Evolutionary conservation across 2,888 invertebrate species (phyloP).

Genomic region (Silvanus unidentatus): DNA sequence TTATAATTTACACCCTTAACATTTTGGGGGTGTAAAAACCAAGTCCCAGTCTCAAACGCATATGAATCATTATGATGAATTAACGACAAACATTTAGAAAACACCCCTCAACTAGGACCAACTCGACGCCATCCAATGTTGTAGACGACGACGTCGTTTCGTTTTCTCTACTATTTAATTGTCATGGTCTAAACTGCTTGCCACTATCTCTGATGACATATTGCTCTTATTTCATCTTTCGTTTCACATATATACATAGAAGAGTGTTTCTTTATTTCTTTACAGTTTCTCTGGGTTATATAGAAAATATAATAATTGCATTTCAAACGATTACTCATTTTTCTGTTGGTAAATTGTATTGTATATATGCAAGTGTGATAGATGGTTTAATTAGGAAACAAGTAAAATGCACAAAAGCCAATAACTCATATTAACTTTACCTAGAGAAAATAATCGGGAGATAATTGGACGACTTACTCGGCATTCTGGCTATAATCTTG

Average conservation of each 20-base stretch:
- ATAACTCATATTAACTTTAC: constrained; percentile 38
- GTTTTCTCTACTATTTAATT: constrained; percentile 1
- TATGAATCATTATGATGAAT: constrained; percentile 51
- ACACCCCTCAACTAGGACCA: constrained; percentile 41
- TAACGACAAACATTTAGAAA: constrained; percentile 49
- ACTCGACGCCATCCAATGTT: constrained; percentile 19
- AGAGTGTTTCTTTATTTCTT: too few relatives aligned
- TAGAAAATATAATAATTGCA: too few relatives aligned
- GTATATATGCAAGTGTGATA: too few relatives aligned
- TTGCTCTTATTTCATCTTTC: too few relatives aligned
- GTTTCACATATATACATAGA: too few relatives aligned
- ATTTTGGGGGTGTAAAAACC: constrained; percentile 47
- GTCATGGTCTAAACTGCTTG: not conserved
- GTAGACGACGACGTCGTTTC: constrained; percentile 1
- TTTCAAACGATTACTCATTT: too few relatives aligned
- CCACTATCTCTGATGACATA: not conserved
- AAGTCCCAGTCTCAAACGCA: constrained; percentile 47
- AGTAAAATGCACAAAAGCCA: constrained; percentile 24
- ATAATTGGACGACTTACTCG: constrained; percentile 41
- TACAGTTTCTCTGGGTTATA: too few relatives aligned
- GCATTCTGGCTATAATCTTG: constrained; percentile 24
- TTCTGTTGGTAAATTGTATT: too few relatives aligned
- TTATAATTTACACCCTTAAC: constrained; percentile 49
- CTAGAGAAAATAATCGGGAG: constrained; percentile 41
- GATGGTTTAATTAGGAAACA: not conserved